These are phyloP conservation scores for Leucosticte australis DNA, from an alignment of 2,113 vertebrate genomes.

Conservation along the genomic window DNA sequence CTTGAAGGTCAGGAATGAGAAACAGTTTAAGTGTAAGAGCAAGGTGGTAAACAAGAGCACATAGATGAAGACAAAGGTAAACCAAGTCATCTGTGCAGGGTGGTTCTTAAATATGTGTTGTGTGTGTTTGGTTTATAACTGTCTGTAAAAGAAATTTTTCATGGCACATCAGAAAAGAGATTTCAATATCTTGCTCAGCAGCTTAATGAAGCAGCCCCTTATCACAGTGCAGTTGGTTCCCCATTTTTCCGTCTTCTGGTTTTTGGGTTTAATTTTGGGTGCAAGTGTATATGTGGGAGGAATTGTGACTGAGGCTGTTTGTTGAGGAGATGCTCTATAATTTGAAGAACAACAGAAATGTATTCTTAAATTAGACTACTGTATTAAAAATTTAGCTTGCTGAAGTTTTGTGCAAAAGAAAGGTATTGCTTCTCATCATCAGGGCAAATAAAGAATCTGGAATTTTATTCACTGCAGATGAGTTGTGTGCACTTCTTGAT, in stretches of 20 bases:
- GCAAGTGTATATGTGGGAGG: neutral
- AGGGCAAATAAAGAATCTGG: neutral
- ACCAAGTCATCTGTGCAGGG: neutral
- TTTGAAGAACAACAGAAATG: neutral
- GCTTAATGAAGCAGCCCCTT: neutral
- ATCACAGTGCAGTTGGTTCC: neutral
- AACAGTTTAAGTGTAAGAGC: neutral
- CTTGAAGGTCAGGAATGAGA: neutral
- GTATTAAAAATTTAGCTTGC: neutral
- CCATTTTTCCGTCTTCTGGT: neutral
- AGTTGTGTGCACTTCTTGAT: neutral
- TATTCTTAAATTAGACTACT: neutral
- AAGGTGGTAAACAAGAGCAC: neutral
- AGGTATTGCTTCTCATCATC: neutral
- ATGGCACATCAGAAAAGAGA: neutral
- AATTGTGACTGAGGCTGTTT: neutral
- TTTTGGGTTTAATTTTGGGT: slow-evolving; percentile 17
- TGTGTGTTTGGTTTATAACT: neutral
- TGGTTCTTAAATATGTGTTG: neutral
- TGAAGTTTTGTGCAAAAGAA: neutral
- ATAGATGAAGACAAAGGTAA: neutral
- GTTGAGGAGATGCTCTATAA: neutral
- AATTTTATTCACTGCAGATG: neutral
- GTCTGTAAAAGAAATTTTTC: neutral
- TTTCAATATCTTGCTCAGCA: neutral